Percentiles rank a stretch among this genome's conserved stretches.
Evolutionary conservation across 2,888 invertebrate genomes (phyloP).

Genomic region (Dioctria linearis): DNA sequence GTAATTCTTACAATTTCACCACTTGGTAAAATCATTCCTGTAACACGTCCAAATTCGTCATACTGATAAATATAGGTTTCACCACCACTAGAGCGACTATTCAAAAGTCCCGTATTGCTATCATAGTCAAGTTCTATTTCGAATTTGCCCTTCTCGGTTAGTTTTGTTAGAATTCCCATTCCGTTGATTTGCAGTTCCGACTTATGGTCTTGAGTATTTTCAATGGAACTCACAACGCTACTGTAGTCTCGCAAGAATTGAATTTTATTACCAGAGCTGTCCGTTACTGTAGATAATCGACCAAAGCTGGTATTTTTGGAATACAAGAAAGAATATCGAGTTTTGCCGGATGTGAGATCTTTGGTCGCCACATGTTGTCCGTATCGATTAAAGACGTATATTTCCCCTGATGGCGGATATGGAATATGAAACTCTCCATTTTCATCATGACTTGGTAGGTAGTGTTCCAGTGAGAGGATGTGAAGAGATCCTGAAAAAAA

Average conservation of each 20-base stretch:
- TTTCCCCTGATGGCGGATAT: constrained; percentile 93
- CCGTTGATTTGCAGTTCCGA: constrained; percentile 93
- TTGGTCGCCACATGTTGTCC: constrained; percentile 97
- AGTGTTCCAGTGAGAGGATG: constrained; percentile 88
- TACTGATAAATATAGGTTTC: constrained; percentile 94
- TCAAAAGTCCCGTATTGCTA: constrained; percentile 88
- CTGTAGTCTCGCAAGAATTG: constrained; percentile 93
- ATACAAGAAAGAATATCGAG: constrained; percentile 95
- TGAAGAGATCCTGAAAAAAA: constrained; percentile 79
- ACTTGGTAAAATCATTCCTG: constrained; percentile 89
- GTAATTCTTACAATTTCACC: constrained; percentile 88
- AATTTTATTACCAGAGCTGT: constrained; percentile 94
- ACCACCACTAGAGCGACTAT: constrained; percentile 87
- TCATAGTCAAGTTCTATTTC: constrained; percentile 94
- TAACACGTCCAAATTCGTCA: constrained; percentile 89
- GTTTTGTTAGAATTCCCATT: constrained; percentile 89
- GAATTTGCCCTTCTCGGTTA: constrained; percentile 89
- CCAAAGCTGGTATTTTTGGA: constrained; percentile 97
- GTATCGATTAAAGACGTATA: constrained; percentile 93
- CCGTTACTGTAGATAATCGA: constrained; percentile 92
- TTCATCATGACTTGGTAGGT: constrained; percentile 88
- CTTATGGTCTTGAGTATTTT: constrained; percentile 94
- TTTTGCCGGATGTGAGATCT: constrained; percentile 95
- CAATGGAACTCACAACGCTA: constrained; percentile 93
- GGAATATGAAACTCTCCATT: constrained; percentile 94